Evolutionary conservation across 2,113 vertebrate species (phyloP).

Genomic region (Arvicanthis niloticus): DNA sequence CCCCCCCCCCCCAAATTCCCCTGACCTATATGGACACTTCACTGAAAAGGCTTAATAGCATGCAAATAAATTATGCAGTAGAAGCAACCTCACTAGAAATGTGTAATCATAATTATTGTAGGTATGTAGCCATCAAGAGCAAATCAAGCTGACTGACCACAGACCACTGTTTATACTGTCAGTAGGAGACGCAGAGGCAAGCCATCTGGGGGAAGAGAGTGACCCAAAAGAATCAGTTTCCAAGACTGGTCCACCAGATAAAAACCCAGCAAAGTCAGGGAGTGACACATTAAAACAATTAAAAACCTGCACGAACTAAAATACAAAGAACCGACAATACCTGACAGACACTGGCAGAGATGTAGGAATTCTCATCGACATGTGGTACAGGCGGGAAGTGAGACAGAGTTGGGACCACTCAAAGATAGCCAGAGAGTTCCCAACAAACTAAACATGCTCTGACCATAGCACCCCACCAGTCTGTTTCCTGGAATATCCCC

Average conservation of each 20-base stretch:
- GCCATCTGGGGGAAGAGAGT: not conserved
- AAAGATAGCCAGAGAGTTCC: not conserved
- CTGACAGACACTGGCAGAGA: not conserved
- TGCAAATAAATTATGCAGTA: not conserved
- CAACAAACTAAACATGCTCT: not conserved
- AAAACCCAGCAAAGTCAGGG: constrained; percentile 12
- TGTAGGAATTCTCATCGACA: not conserved
- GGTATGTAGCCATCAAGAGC: not conserved
- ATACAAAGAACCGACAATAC: not conserved
- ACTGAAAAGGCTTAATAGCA: not conserved
- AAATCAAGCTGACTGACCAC: not conserved
- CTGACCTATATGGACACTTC: not conserved
- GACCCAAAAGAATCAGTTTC: not conserved
- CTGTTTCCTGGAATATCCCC: not conserved
- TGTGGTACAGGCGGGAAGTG: too few relatives aligned
- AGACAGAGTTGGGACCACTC: not conserved
- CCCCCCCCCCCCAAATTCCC: not conserved
- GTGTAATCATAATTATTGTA: not conserved
- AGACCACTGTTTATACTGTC: not conserved
- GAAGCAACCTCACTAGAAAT: not conserved
- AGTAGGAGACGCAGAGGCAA: not conserved
- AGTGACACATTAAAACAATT: not conserved
- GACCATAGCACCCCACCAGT: not conserved
- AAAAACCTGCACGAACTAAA: not conserved
- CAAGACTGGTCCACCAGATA: constrained; percentile 4